Evolutionary conservation across 2,113 vertebrate genomes (phyloP), one percentile per base, ranked within the genome.

Genomic region (Myotis lucifugus): DNA sequence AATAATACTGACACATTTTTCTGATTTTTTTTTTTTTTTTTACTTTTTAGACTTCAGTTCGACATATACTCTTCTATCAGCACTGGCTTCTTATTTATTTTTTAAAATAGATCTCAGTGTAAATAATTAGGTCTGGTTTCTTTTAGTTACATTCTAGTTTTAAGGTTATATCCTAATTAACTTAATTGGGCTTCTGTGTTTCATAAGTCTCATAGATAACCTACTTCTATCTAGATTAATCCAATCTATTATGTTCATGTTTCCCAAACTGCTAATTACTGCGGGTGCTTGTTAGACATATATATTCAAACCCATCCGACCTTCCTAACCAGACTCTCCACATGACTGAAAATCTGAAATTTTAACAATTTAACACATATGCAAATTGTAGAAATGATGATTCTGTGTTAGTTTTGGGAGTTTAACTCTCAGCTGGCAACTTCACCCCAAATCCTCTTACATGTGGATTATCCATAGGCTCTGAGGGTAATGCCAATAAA

Each of bases 381-480:
- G 50, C 61, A 86, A 76, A 94, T 88, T 96, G 92, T 61, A 69
- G 79, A 85, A 94, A 88, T 84, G 64, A 81, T 78, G 70, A 77
- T 74, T 95, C 72, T 88, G 18, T 95, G 50, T 79, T 81, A 69
- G 87, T 96, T 96, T 95, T 32, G 61, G 83, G 64, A 91, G 40
- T 96, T 94, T 81, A 93, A 85, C 70, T 90, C 81, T 94, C 85
- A 23, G 70, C 85, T 81, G 81, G 70, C 59, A 87, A 70, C 59
- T 92, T 96, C n/a, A n/a, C 54, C 73, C 25, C 87, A 91, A 94
- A 94, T 93, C 96, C 86, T 95, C 88, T 95, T 96, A 94, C 13
- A 18, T 32, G 8, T 90, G 89, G 79, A 77, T 96, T 95, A 95
- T 90, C 84, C 77, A 48, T 46, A 73, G 94, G 54, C 81, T 74